A percentile compares a stretch with the other conserved stretches of the same genome.
Conservation (phyloP, 2,113 vertebrate species). For the Python bivittatus region DNA sequence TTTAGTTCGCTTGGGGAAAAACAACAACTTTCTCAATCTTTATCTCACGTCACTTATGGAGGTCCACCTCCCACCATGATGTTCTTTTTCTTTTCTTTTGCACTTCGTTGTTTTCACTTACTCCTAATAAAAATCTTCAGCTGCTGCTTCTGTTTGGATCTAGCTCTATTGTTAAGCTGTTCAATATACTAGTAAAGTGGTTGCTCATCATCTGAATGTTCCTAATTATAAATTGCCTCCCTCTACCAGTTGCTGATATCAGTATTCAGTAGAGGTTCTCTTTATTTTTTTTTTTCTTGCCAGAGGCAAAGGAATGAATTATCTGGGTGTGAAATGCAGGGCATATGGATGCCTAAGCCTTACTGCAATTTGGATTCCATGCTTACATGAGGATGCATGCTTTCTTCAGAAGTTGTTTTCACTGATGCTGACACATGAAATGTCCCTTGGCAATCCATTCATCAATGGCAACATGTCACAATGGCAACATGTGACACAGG, state of each 20-base stretch:
- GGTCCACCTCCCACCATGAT: not conserved
- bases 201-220: slow-evolving; percentile 42
- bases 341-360: slow-evolving; percentile 56
- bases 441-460: slow-evolving; percentile 72
- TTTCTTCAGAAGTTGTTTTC: slow-evolving; percentile 72
- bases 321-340: slow-evolving; percentile 63
- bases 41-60: not conserved
- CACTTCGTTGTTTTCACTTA: not conserved
- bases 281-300: slow-evolving; percentile 61
- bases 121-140: too few relatives aligned
- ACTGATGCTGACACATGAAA: slow-evolving; percentile 66
- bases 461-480: slow-evolving; percentile 67
- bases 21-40: not conserved
- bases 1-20: not conserved
- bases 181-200: not conserved
- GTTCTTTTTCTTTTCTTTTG: not conserved
- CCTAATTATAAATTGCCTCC: slow-evolving; percentile 57
- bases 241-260: slow-evolving; percentile 56
- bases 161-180: not conserved
- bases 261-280: slow-evolving; percentile 67
- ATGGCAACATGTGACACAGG: slow-evolving; percentile 66
- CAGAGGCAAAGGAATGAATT: slow-evolving; percentile 79
- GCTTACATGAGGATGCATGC: slow-evolving; percentile 66
- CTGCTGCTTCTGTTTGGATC: not conserved
- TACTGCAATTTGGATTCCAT: slow-evolving; percentile 71